These are phyloP conservation scores for Ichneumoninae sp. DNA, from an alignment of 2,888 invertebrate genomes.

Conservation along the genomic window DNA sequence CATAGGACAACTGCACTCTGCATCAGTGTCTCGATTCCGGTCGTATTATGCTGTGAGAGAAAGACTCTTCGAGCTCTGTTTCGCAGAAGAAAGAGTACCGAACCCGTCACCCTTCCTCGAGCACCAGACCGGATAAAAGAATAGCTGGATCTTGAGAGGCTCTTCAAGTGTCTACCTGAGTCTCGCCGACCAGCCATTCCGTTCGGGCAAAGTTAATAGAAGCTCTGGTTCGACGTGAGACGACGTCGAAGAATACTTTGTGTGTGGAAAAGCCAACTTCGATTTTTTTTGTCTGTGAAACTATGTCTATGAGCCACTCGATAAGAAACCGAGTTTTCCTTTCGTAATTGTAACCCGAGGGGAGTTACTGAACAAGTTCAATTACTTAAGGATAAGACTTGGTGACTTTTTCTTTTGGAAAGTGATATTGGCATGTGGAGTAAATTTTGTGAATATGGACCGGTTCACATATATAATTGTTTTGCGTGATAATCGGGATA, in stretches of 20 bases:
- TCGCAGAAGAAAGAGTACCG: slow-evolving; percentile 49
- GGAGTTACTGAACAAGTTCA: not conserved
- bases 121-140: slow-evolving; percentile 40
- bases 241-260: slow-evolving; percentile 17
- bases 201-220: slow-evolving; percentile 53
- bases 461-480: too few species aligned
- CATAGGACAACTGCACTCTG: slow-evolving; percentile 40
- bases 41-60: not conserved
- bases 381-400: not conserved
- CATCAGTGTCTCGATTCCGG: slow-evolving; percentile 34
- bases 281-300: not conserved
- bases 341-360: not conserved
- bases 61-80: slow-evolving; percentile 33
- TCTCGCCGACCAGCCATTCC: slow-evolving; percentile 46
- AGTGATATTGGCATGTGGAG: too few species aligned
- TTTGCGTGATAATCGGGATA: too few species aligned
- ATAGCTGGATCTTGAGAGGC: slow-evolving; percentile 41
- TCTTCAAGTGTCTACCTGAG: slow-evolving; percentile 61
- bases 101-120: slow-evolving; percentile 50
- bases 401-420: not conserved
- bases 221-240: slow-evolving; percentile 35
- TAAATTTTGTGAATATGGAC: not conserved
- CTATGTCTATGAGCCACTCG: not conserved
- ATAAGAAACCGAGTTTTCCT: not conserved
- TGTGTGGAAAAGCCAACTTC: not conserved